Base-by-base conservation (phyloP, 64 coral and sea anemone genomes). In the Acropora yongei region DNA sequence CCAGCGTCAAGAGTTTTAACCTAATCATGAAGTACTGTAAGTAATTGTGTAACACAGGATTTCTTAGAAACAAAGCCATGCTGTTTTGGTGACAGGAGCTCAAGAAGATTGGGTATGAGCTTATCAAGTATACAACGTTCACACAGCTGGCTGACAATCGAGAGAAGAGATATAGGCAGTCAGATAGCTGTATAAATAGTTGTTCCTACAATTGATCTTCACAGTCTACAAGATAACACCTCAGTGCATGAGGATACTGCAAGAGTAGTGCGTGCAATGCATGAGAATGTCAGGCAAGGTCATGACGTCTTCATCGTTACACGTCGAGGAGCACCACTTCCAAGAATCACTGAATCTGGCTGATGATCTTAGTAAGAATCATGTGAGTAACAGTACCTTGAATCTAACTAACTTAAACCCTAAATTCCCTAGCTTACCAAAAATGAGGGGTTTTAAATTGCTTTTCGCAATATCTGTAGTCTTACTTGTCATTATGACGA, bases 231-330 rank as follows among this genome's bases (percentile, higher is more conserved):
- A 57, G 45, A 89, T 68, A 89, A 53, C 57, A 65, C 20, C 87
- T 43, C 11, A 90, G 60, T 58, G 43, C 88, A 80, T 65, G 55
- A 80, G 76, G 58, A 80, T 68, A 90, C 76, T 80, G 88, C 76
- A 80, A 80, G 76, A 71, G 88, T 80, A 80, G 88, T 90, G 17
- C 76, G 88, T 90, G 41, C 76, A 90, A 90, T 90, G 88, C 17
- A 90, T 47, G 80, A 90, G 75, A 79, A 68, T 90, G 77, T 90
- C 41, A 69, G 80, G 60, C 88, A 90, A 90, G 76, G 80, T 80
- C 2, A 9, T 71, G 76, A 69, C 74, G 60, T 88, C 41, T 93
- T 81, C 78, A 82, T 93, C 42, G 76, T 90, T 53, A 79, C 86
- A 57, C 86, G 88, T 67, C 86, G 93, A 45, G 88, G 88, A 78